Evolutionary conservation across 2,113 vertebrate species (phyloP).

Genomic region (Oryzias celebensis): DNA sequence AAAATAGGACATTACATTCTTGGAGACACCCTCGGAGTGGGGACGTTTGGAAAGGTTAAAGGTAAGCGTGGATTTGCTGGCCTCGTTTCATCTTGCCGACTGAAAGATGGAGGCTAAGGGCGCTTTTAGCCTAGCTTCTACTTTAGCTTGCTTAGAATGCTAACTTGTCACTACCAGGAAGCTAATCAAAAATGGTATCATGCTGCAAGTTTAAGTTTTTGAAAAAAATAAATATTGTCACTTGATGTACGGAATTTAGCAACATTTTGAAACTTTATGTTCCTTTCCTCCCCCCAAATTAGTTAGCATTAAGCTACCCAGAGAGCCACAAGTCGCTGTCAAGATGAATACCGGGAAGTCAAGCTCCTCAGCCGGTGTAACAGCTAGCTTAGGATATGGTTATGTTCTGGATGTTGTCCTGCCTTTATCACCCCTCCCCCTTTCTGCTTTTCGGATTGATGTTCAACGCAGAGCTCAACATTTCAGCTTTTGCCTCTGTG

Average conservation of each 20-base stretch:
- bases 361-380: neutral
- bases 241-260: accelerated
- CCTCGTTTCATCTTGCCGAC: constrained; percentile 17
- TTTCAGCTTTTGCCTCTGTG: too few species aligned
- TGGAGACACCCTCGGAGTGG: constrained; percentile 94
- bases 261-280: neutral
- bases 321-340: constrained; percentile 59
- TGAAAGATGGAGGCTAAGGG: constrained; percentile 37
- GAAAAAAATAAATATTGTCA: neutral
- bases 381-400: neutral
- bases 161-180: constrained; percentile 46
- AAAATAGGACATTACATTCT: constrained; percentile 96
- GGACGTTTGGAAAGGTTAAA: constrained; percentile 97
- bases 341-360: constrained; percentile 55
- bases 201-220: constrained; percentile 3
- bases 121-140: constrained; percentile 31
- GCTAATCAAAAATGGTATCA: constrained; percentile 49
- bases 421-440: too few species aligned
- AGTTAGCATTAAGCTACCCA: constrained; percentile 36
- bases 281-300: neutral
- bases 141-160: constrained; percentile 44
- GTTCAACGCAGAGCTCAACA: too few species aligned
- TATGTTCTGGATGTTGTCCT: too few species aligned
- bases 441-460: too few species aligned
- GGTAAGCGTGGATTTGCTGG: constrained; percentile 71